These are phyloP conservation scores for Chaetura pelagica DNA, from an alignment of 2,113 vertebrate species.

Conservation along the genomic window DNA sequence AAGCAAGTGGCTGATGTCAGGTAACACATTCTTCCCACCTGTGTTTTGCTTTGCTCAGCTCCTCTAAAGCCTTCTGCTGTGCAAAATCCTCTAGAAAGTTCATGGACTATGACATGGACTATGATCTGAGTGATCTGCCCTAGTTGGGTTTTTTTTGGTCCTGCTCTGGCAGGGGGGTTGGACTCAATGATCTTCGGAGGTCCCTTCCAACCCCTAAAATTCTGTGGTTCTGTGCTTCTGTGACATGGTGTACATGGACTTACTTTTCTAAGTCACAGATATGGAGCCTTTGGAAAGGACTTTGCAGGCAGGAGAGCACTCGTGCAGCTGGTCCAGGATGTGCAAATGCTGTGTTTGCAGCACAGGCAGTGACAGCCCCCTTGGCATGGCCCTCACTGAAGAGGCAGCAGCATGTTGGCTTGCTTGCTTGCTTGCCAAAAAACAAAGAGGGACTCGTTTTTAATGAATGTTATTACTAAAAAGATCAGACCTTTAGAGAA, in stretches of 20 bases:
- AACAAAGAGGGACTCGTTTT: background rate
- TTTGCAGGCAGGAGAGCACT: background rate
- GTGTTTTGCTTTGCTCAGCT: background rate
- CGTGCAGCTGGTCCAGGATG: background rate
- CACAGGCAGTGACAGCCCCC: accelerated
- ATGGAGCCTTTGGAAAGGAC: background rate
- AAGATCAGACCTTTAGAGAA: background rate
- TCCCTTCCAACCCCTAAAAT: no score
- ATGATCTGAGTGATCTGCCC: no score
- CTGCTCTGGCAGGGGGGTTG: no score
- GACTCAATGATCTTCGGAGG: no score
- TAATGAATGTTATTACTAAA: background rate
- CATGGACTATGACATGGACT: background rate
- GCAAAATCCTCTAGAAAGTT: background rate
- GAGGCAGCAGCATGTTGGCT: background rate
- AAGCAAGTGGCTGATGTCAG: accelerated
- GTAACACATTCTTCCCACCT: background rate
- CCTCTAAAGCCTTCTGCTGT: background rate
- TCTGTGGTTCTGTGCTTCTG: no score
- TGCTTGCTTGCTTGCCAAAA: background rate
- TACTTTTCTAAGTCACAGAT: background rate
- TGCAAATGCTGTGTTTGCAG: background rate
- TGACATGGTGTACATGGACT: background rate
- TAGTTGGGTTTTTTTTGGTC: no score
- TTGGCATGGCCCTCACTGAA: background rate